phyloP scores from a whole-genome alignment of 2,113 vertebrate species.

The Theropithecus gelada region DNA sequence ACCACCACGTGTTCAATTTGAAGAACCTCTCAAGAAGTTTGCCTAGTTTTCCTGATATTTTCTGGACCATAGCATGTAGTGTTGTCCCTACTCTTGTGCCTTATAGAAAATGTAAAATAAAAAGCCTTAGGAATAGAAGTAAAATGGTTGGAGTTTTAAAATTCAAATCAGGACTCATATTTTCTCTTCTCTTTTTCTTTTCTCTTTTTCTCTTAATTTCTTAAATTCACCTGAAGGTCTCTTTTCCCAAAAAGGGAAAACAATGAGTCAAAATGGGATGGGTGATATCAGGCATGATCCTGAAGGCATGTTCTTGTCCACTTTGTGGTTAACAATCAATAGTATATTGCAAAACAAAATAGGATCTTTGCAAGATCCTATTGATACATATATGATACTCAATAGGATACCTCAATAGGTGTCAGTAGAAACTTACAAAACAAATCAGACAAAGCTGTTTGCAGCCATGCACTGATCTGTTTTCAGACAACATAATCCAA shows the following conservation, averaged over 20 bases:
- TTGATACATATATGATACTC: too few species aligned
- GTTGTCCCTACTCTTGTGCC: not conserved
- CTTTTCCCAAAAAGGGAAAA: not conserved
- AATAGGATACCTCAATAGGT: too few species aligned
- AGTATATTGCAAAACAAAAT: not conserved
- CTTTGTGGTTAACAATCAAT: not conserved
- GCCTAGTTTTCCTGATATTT: not conserved
- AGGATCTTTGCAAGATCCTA: too few species aligned
- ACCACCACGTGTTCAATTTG: not conserved
- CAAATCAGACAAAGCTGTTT: not conserved
- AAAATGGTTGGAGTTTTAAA: not conserved
- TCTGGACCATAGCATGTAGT: not conserved
- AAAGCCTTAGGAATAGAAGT: not conserved
- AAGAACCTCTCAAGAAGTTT: not conserved
- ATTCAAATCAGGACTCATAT: not conserved
- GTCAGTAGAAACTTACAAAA: not conserved
- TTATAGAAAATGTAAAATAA: not conserved
- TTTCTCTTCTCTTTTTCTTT: not conserved
- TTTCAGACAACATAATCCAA: not conserved
- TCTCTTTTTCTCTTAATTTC: too few species aligned
- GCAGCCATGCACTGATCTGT: not conserved
- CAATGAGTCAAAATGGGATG: not conserved
- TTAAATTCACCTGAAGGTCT: not conserved
- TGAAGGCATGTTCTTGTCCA: not conserved
- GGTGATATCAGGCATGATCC: too few species aligned